Base-by-base conservation (phyloP, 2,888 invertebrate genomes). In the Saturnia pavonia region DNA sequence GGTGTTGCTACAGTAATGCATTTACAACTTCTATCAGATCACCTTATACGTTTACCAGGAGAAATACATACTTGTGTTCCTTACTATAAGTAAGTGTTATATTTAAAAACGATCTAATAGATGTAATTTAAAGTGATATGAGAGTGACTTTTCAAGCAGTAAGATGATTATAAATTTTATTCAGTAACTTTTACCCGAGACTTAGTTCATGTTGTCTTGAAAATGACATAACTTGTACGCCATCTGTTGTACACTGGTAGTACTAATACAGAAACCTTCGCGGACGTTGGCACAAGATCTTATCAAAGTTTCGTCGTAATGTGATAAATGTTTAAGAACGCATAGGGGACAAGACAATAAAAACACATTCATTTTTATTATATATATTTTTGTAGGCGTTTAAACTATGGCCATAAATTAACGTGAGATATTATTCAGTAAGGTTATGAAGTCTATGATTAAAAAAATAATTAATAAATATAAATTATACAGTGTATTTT, bases 21-120 rank as follows among this genome's bases (percentile, higher is more conserved):
- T 65, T 69, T 68, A 51, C 48, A 69, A 68, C 34, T 45, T 60
- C 69, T 67, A 70, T 70, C 66, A 67, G 66, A 70, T 70, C 54
- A 48, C 70, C 70, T 70, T 70, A 70, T 70, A 67, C 54, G 70
- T 67, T 66, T 54, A 54, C 22, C 14, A 51, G 70, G 19, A 65
- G 65, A n/a, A 70, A 43, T 70, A 42, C 66, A 42, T 70, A 66
- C 70, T 25, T 67, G 16, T 14, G 19, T 25, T 12, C 70, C 51
- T 16, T 70, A 70, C 70, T 40, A 70, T 27, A 51, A 40, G 70
- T 43, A 63, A 16, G 1, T n/a, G 48, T 25, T 70, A 54, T 9
- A 40, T 65, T 1, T n/a, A 16, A 40, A n/a, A 40, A 16, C 34
- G 19, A 65, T 40, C 16, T n/a, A 65, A 65, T 9, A 65, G 7